These are phyloP conservation scores for Aplidium turbinatum DNA, from an alignment of 23 tunicate species.

Conservation along the genomic window DNA sequence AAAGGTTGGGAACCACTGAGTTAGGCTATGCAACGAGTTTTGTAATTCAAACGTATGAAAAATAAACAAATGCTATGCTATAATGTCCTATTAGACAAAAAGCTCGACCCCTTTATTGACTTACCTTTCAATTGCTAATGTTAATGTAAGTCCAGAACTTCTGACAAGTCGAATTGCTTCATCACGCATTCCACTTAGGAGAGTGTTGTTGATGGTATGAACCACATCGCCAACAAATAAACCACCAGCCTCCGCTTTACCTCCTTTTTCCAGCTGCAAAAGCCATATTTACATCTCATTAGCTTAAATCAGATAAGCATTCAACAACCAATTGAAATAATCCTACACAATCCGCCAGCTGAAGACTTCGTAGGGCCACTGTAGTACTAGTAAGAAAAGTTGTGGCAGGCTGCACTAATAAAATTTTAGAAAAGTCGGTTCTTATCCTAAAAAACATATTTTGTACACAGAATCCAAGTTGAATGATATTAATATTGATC, in stretches of 20 bases:
- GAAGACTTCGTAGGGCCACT: no score
- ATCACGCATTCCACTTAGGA: slow-evolving; percentile 57
- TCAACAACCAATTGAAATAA: no score
- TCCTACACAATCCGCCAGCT: no score
- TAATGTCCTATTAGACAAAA: not conserved
- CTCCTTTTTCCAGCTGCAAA: slow-evolving; percentile 62
- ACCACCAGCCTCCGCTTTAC: slow-evolving; percentile 83
- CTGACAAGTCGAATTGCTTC: slow-evolving; percentile 77
- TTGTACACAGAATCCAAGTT: no score
- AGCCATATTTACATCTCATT: not conserved
- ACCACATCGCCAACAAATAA: slow-evolving; percentile 73
- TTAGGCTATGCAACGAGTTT: no score
- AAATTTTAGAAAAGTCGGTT: no score
- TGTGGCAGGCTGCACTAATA: no score
- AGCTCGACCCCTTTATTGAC: not conserved
- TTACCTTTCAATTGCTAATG: slow-evolving; percentile 65
- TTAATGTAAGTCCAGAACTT: slow-evolving; percentile 42
- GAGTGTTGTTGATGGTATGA: slow-evolving; percentile 53
- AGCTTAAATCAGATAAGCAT: no score
- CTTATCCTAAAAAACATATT: no score
- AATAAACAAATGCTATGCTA: not conserved
- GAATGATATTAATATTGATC: no score
- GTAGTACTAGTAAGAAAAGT: no score
- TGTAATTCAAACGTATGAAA: not conserved
- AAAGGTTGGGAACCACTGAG: no score